Evolutionary conservation across 2,797 vertebrate species (phyloP), one percentile per base, ranked within the genome.

Genomic region (Todus mexicanus): DNA sequence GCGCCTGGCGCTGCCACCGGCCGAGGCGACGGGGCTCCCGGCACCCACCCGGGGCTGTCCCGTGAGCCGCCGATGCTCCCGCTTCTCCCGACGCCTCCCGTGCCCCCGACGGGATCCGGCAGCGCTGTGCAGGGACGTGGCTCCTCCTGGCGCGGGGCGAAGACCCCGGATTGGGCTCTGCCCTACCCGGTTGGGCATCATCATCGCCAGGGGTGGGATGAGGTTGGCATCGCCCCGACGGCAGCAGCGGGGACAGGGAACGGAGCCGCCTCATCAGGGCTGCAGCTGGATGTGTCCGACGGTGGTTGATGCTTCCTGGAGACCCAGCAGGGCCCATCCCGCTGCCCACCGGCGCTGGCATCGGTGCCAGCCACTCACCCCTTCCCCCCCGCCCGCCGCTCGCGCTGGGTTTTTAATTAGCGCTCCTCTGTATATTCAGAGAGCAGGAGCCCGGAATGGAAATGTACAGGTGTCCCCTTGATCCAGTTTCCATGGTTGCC

Each of bases 401-500:
- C 6, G 29, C 6, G 2, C 65, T 23, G 45, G 64, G 69, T 66
- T 72, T 92, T 90, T 95, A 95, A 96, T 96, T 94, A 96, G 66
- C 18, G 37, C 84, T 95, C 71, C 77, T 84, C 86, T 90, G 70
- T 63, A 86, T 93, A 92, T 90, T 84, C 86, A 88, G 71, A 66
- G 33, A 84, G 89, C 51, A 3, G 81, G 72, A 96, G 87, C 82
- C 82, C 16, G 1, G 84, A 93, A 97, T 97, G 96, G 95, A 96
- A 97, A 96, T 78, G 71, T 93, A 96, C 96, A 97, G 97, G 96
- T 97, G 97, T 96, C 96, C 93, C 95, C 96, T 97, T 96, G 89
- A 93, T 96, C 94, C 84, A 64, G 95, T 96, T 96, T 92, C 96
- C 95, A 96, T 96, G 95, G 95, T 68, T 93, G 82, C 95, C 18